Evolutionary conservation across 2,888 invertebrate genomes (phyloP), one percentile per base, ranked within the genome.

Genomic region (Lasiommata megera): DNA sequence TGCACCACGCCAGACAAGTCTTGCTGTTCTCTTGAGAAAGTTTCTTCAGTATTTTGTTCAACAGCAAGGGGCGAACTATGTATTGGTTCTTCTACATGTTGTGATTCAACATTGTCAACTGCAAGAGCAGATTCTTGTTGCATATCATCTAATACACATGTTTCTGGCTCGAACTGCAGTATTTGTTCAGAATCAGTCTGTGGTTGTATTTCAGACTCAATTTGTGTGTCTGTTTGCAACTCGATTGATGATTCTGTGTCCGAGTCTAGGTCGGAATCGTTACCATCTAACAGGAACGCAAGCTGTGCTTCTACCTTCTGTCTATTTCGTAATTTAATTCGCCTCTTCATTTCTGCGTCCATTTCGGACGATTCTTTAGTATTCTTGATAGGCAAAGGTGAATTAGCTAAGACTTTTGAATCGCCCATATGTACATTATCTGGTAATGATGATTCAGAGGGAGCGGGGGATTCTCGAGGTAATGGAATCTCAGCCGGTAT

Each of bases 401-500:
- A 60, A 52, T 43, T 48, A 38, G 53, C 31, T 14, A 37, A 54
- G 2, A 44, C 6, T 50, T 9, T 28, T 34, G 50, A 50, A 37
- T 50, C 38, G 11, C 16, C 43, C 17, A 44, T 7, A 52, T 18
- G 40, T 46, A 47, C 58, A 7, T 64, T 61, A 17, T 51, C 51
- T 12, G 51, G 62, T 56, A 62, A 31, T 14, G 63, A 62, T 44
- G 64, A 60, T 18, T 67, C 67, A 12, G 60, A 55, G 1, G 60
- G 64, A 47, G 64, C 41, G 23, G 69, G 69, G 6, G 69, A 66
- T 56, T 68, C 69, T 53, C 58, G 59, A 2, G 70, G 69, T 28
- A 69, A 48, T 6, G 69, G 69, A 55, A 67, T 61, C 47, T 69
- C 69, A 12, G 67, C 64, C 8, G 70, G 69, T 40, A 64, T 18